These are phyloP conservation scores for Sapajus apella DNA, from an alignment of 2,113 vertebrate species.

Conservation along the genomic window DNA sequence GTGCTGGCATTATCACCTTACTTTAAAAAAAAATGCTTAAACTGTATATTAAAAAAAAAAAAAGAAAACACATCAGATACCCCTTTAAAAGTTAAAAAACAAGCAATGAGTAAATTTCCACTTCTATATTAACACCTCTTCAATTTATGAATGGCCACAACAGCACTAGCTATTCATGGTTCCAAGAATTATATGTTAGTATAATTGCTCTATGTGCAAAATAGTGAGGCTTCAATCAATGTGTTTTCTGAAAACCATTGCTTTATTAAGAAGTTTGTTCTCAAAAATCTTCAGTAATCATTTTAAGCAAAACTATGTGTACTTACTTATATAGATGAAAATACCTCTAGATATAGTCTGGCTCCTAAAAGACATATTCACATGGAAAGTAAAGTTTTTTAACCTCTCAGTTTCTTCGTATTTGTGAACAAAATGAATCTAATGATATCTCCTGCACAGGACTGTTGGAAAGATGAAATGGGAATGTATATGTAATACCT, in stretches of 20 bases:
- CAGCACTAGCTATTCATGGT: neutral
- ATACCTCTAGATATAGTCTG: neutral
- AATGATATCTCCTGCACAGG: neutral
- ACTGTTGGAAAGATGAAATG: neutral
- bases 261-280: slow-evolving; percentile 29
- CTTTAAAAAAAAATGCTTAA: no score
- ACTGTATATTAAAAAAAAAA: no score
- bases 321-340: slow-evolving; percentile 25
- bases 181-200: neutral
- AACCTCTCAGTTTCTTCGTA: neutral
- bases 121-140: neutral
- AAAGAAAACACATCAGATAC: no score
- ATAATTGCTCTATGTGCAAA: neutral
- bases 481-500: neutral
- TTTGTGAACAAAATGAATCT: neutral
- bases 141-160: neutral
- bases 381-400: neutral
- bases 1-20: no score
- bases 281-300: neutral
- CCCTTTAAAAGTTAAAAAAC: neutral
- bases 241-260: neutral
- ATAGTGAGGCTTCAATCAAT: neutral
- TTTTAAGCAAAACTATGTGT: neutral
- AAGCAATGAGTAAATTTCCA: neutral
- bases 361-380: neutral